Base-by-base conservation (phyloP, 2,888 invertebrate species). In the Agrochola lota region DNA sequence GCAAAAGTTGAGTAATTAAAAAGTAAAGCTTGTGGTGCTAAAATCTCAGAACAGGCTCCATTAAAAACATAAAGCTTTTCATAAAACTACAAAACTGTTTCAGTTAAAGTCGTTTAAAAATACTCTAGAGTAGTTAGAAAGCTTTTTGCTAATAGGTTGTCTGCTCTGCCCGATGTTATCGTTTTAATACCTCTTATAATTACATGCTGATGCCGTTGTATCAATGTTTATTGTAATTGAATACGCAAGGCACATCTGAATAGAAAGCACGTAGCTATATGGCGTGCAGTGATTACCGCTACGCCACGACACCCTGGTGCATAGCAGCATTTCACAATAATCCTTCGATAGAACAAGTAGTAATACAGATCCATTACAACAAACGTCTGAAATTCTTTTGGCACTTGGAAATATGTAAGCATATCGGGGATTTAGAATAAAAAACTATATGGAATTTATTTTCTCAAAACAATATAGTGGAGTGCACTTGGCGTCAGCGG, bases 251-350 rank as follows among this genome's bases (percentile, higher is more conserved):
- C 87, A 87, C 89, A 91, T 91, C 77, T 80, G 71, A 87, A 90
- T 89, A 90, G 91, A 91, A 91, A 90, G 89, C 90, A 93, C 90
- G 90, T 90, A 91, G 80, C 81, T 73, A 66, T 80, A 77, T 43
- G 81, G 77, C 77, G 78, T 90, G 87, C 88, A 90, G 81, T 86
- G 89, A 91, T 90, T 91, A 90, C 88, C 80, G 85, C 84, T 89
- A 87, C 77, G 80, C 86, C 75, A 87, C 78, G 74, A 72, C 74
- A 82, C 60, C 74, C 69, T 74, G 77, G 80, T 82, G 78, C 78
- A 84, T 79, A 75, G 67, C 68, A 74, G 59, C 80, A 87, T 80
- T 84, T 81, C 63, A 76, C 60, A 80, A 78, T 80, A 74, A 78
- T 78, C 91, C 90, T 92, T 93, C 83, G 86, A 89, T 80, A 88